Evolutionary conservation across 1,140 invertebrate species (phyloP), one percentile per base, ranked within the genome.

Genomic region (Brachionus paranguensis): DNA sequence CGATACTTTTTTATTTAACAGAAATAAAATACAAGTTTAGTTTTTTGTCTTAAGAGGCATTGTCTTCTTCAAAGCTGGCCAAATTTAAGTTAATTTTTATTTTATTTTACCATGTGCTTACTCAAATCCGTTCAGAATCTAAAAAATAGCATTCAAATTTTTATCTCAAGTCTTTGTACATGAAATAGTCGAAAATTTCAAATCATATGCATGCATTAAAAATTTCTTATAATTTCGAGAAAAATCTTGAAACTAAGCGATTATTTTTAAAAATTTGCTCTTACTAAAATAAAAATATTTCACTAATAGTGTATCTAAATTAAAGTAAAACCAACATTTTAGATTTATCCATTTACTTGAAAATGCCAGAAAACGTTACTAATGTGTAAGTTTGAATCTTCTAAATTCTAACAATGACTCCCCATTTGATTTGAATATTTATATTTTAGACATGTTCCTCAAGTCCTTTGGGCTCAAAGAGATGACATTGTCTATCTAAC

Each of bases 381-480:
- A 81, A 24, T 8, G 78, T 81, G 78, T 81, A 81, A 81, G 53
- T 55, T 20, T 17, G 17, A 41, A 33, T 53, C 11, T 14, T 20
- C 3, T 64, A 5, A 37, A 43, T 43, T 17, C 33, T 7, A 37
- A 7, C 0, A 7, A 37, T 37, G 33, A 37, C 4, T 37, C 33
- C 7, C 33, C 33, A 37, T 37, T 37, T 37, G 33, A 37, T 37
- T 37, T 37, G 5, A 7, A 37, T 37, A 37, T 37, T 37, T 37
- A 37, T 37, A 37, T 37, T 41, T 43, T 29, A 81, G 78, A 47
- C 78, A 81, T 47, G 60, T 94, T 85, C 95, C 95, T 47, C 92
- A 94, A 65, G 93, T 96, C 53, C 92, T 93, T 87, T 98, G 96
- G 96, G 96, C 96, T 20, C 95, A 98, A 89, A 92, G 94, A 87